Percentiles rank a stretch among this genome's conserved stretches.
Evolutionary conservation across 1,140 invertebrate genomes (phyloP).

Genomic region (Popillia japonica): DNA sequence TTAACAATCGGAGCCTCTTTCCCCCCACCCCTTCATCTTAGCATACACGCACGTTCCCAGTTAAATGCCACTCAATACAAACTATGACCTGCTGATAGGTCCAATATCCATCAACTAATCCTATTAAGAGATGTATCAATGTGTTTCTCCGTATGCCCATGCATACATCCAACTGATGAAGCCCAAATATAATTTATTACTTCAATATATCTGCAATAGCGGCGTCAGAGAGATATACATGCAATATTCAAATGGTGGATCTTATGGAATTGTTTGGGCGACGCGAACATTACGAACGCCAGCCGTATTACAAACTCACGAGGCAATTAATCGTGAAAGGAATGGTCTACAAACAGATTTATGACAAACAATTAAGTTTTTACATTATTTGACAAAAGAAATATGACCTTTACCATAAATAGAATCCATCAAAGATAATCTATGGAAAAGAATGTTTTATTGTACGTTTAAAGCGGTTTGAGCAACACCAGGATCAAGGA

Average conservation of each 20-base stretch:
- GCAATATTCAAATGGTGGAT: conserved; percentile 24
- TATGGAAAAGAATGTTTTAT: too few species aligned
- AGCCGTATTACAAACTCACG: too few species aligned
- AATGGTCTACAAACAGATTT: too few species aligned
- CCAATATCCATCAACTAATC: conserved; percentile 32
- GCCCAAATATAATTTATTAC: conserved; percentile 20
- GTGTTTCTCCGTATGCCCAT: conserved; percentile 23
- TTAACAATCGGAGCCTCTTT: not conserved
- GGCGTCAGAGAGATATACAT: not conserved
- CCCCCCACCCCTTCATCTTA: not conserved
- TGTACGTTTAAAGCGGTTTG: too few species aligned
- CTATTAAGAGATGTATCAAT: conserved; percentile 32
- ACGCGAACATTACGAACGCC: not conserved
- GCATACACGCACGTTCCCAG: not conserved
- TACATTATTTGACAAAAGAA: too few species aligned
- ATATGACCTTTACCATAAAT: too few species aligned
- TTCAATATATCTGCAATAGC: conserved; percentile 15
- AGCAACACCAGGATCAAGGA: too few species aligned
- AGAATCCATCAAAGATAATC: too few species aligned
- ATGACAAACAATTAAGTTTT: too few species aligned
- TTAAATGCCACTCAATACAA: conserved; percentile 14
- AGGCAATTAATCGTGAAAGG: too few species aligned
- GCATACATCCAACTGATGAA: not conserved
- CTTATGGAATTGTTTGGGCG: not conserved
- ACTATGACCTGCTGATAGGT: conserved; percentile 23